Evolutionary conservation across 2,888 invertebrate species (phyloP).

Genomic region (Subacronicta megacephala): DNA sequence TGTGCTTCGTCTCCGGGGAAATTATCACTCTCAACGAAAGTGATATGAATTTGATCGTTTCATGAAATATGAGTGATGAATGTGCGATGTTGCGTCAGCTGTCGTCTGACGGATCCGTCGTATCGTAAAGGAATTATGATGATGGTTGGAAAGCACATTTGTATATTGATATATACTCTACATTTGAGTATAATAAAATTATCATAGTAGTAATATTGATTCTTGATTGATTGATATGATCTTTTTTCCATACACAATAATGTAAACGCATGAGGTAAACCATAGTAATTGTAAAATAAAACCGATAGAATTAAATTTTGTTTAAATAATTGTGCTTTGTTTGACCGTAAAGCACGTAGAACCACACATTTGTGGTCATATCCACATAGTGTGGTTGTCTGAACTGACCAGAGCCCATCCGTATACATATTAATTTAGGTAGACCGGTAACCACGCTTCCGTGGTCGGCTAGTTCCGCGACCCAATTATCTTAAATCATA

Average conservation of each 20-base stretch:
- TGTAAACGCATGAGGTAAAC: background rate
- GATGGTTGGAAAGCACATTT: conserved; percentile 1
- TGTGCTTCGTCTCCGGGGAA: conserved; percentile 47
- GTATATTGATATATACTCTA: background rate
- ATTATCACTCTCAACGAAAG: conserved; percentile 52
- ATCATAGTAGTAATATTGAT: background rate
- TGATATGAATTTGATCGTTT: conserved; percentile 55
- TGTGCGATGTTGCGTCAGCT: conserved; percentile 17
- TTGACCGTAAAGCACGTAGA: conserved; percentile 19
- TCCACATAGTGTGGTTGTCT: conserved; percentile 29
- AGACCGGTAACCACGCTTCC: conserved; percentile 29
- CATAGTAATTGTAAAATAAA: background rate
- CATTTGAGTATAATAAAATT: background rate
- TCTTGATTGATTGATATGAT: too few species aligned
- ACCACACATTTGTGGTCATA: conserved; percentile 32
- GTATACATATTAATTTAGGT: conserved; percentile 33
- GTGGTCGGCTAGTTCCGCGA: conserved; percentile 29
- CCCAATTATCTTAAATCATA: conserved; percentile 47
- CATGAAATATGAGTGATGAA: conserved; percentile 51
- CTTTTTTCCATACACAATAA: background rate
- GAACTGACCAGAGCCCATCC: conserved; percentile 29
- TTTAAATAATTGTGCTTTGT: conserved; percentile 11
- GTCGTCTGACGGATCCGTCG: conserved; percentile 8
- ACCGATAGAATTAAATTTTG: background rate
- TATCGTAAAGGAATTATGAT: background rate